Base-by-base conservation (phyloP, 1,140 invertebrate genomes). In the Arion vulgaris region DNA sequence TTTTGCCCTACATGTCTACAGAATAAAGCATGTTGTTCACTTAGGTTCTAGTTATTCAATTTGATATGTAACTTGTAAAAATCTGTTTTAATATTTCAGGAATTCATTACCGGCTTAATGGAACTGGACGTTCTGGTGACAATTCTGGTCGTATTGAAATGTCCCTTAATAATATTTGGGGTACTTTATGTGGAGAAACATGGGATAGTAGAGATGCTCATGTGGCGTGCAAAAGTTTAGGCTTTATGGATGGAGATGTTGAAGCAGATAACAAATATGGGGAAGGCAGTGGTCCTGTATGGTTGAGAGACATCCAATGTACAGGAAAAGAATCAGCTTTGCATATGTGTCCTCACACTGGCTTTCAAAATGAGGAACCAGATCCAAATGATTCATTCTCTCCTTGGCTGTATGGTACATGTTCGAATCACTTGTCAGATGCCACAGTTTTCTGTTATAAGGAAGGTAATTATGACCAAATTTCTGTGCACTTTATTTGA, bases 71-170 rank as follows among this genome's bases (percentile, higher is more conserved):
- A 45, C 41, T 45, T 15, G 15, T 45, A 45, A 7, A 45, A 45
- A 7, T 15, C 41, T 57, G 2, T 34, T 49, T 51, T 26, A 66
- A 4, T 53, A 76, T 38, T 80, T n/a, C 26, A 85, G 85, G 85
- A 41, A 77, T 85, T 28, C 53, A 82, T 62, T 84, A 82, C 53
- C 81, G 79, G 15, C 39, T 85, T 13, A 51, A 1, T 26, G 79
- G 36, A 32, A 2, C 26, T 13, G 78, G 72, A 73, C 84, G 80
- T 23, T 77, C 75, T 4, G 26, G 36, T 0, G 80, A 39, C 51
- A 81, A 82, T 34, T 94, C 95, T 90, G 96, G 96, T 17, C 93
- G 95, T 81, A 89, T 96, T 19, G 95, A 96, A 93, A 94, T 96
- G 1, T 95, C 94, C 91, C 92, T 92, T 15, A 86, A 87, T 72